Base-by-base conservation (phyloP, 2,113 vertebrate species). In the Bothrops jararaca region DNA sequence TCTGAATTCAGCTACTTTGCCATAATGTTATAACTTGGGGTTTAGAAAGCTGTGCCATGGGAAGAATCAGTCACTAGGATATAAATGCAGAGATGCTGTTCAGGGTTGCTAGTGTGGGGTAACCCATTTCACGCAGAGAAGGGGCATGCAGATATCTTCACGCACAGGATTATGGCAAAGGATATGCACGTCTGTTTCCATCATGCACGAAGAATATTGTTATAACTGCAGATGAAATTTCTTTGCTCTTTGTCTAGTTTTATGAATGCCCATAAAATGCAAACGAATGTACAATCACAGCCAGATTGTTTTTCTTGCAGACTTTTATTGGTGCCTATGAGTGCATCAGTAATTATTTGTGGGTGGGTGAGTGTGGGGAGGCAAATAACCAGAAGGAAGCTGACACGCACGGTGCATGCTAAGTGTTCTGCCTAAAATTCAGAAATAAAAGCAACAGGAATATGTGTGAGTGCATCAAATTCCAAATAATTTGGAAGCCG, bases 1-100 rank as follows among this genome's bases (percentile, higher is more conserved):
- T 86, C 60, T 53, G 91, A 94, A 94, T 94, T 92, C 89, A 92
- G 56, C 85, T 26, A 54, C 90, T 18, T 93, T 92, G 86, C 69
- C 12, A 42, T n/a, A 52, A 64, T 90, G 18, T 24, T n/a, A 74
- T 91, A 95, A 5, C 3, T 23, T 60, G 5, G 60, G 53, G 93
- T 60, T 89, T 93, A 64, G 48, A 1, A 8, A 2, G 85, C 57
- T 7, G 39, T 92, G 95, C 94, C 87, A 0, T n/a, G 50, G 88
- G 26, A 5, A 74, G 52, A 90, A 90, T 69, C 5, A 48, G 15
- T 64, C 29, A n/a, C 42, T 45, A 50, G 24, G 12, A 45, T 60
- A 6, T 90, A 20, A 39, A 20, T 42, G 23, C n/a, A 42, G 52
- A n/a, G n/a, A 13, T 5, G 18, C 13, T 12, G 11, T 3, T 42